Base-by-base conservation (phyloP, 2,113 vertebrate genomes). In the Odocoileus virginianus region DNA sequence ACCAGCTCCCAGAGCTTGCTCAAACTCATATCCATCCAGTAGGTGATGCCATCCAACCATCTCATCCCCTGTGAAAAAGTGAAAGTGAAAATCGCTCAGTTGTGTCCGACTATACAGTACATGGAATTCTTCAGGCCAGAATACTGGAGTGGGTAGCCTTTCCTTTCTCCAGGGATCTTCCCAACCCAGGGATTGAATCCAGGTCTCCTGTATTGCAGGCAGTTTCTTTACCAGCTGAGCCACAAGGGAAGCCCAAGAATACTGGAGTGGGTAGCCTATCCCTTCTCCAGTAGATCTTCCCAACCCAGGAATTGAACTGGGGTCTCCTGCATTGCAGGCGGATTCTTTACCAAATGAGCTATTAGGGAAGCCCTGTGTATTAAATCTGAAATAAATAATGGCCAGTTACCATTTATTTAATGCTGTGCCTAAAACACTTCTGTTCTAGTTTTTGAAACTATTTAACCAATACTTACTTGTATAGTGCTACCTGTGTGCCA, bases 331-430 rank as follows among this genome's bases (percentile, higher is more conserved):
- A 71, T 40, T 71, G 67, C n/a, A 71, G 67, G 67, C 0, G 0
- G 19, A 40, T 71, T 71, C 67, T 71, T 23, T 71, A 40, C 67
- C 67, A 40, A 71, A 40, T 71, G 67, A 71, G 19, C n/a, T 71
- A 40, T 71, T 21, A 23, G n/a, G n/a, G 67, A 23, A 40, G 19
- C 67, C 67, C 23, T 86, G 0, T 85, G 87, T 27, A 33, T 92
- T 74, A 96, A 90, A 81, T 84, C 64, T 79, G 67, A 78, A 96
- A 60, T 28, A 91, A 76, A 57, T 67, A 89, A 64, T 94, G 33
- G 33, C 40, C 19, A 1, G 60, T 93, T 94, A 60, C 57, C 61
- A 5, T 52, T 87, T 90, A 87, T 76, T 89, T 92, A 82, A 25
- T 15, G 67, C 28, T 28, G 79, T 96, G 43, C 47, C 43, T 94